Base-by-base conservation (phyloP, 1,140 invertebrate genomes). In the Sitophilus oryzae region DNA sequence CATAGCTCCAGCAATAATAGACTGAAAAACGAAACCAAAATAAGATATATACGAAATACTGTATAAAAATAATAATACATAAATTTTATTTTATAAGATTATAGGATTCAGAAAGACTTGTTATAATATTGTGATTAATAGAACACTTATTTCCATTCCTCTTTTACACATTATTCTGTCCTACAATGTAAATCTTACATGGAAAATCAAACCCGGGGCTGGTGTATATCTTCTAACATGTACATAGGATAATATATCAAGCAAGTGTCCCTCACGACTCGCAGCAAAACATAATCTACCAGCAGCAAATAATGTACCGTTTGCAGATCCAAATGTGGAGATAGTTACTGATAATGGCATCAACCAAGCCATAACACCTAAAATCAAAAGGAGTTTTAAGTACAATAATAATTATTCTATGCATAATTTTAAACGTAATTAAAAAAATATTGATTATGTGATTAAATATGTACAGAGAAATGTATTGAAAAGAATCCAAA, bases 281-380 rank as follows among this genome's bases (percentile, higher is more conserved):
- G 93, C 95, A 23, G 93, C 93, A 71, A 94, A 98, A 71, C 92
- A 96, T 45, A 96, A 78, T 78, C 90, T 83, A 72, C 89, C 89
- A 47, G 89, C 88, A 16, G 88, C 88, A 68, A 98, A 96, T 16
- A 97, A 78, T 3, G 94, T 96, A 49, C 95, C 95, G 72, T 98
- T 97, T 18, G 94, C 93, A 15, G 93, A 94, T 38, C 95, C 95
- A 75, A 98, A 96, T 1, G 93, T 96, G 23, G 93, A 96, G 52
- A 97, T 88, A 4, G 93, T 93, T 15, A 98, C 95, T 40, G 93
- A 93, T 6, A 95, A 73, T 2, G 92, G 92, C 87, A 96, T 95
- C 16, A 94, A 76, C 91, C 91, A 96, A 2, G 89, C 85, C 79
- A 93, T 83, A 0, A 83, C 79, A 0, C 92, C 92, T 35, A 94